Evolutionary conservation across 2,888 invertebrate species (phyloP), one percentile per base, ranked within the genome.

Genomic region (Linyphia triangularis): DNA sequence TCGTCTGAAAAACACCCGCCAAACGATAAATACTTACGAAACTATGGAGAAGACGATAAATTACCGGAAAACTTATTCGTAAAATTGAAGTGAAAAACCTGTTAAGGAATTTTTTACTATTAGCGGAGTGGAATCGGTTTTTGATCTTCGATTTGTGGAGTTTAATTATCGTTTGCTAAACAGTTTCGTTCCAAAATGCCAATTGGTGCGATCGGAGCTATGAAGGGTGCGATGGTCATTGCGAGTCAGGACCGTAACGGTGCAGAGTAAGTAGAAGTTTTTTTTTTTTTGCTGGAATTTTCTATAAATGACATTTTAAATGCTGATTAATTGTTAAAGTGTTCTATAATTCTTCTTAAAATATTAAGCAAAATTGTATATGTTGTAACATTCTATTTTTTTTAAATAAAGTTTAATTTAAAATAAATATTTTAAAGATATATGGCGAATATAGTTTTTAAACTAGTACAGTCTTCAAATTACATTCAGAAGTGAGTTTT

Each of bases 211-310:
- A 84, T 89, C 13, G 89, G 89, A 63, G 89, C 84, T 16, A 84
- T 89, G 84, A 89, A 89, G 43, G 89, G 89, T n/a, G 84, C 84
- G 78, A 79, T 89, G 79, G 82, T 89, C 28, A 43, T 86, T 24
- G 81, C 86, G 4, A 61, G 37, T 24, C 84, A 89, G 40, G 84
- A 89, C n/a, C 69, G 59, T 19, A 88, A 88, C 59, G 84, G 79
- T 5, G 65, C 89, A 3, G 89, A 83, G 89, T 89, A 37, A 85
- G 89, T 82, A 10, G 10, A 40, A 13, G 10, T 72, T 43, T 16
- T 26, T 51, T 51, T 6, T 10, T n/a, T n/a, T n/a, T n/a, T n/a
- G n/a, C n/a, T n/a, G n/a, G n/a, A n/a, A n/a, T n/a, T n/a, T n/a
- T n/a, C n/a, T n/a, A n/a, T n/a, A n/a, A n/a, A n/a, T n/a, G n/a